Percentiles rank a stretch among this genome's conserved stretches.
Conservation (phyloP, 2,797 vertebrate genomes). For the Rhinichthys osculus region DNA sequence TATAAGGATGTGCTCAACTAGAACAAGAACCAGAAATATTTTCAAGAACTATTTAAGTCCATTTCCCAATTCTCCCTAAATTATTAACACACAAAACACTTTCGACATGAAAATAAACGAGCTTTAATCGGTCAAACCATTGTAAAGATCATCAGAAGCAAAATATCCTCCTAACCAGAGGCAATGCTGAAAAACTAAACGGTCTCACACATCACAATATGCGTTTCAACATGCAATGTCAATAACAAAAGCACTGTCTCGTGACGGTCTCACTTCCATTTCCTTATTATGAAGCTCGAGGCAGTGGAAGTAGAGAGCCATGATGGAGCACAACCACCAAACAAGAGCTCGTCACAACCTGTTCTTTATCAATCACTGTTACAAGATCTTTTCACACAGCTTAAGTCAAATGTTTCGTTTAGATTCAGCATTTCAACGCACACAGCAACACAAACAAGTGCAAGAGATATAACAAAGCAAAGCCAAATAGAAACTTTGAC, state of each 20-base stretch:
- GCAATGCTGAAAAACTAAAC: slow-evolving; percentile 5
- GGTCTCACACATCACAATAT: slow-evolving; percentile 52
- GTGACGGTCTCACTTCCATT: slow-evolving; percentile 82
- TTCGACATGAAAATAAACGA: not conserved
- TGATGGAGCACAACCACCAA: slow-evolving; percentile 55
- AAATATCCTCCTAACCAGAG: not conserved
- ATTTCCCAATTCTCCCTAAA: not conserved
- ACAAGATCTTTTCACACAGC: not conserved
- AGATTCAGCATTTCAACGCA: not conserved
- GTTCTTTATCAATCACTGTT: slow-evolving; percentile 25
- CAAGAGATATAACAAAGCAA: not conserved
- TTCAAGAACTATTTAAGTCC: not conserved
- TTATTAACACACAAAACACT: not conserved
- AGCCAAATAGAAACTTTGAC: not conserved
- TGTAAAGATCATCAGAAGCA: not conserved
- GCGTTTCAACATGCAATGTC: slow-evolving; percentile 70
- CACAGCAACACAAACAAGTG: not conserved
- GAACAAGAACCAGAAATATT: not conserved
- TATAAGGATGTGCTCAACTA: not conserved
- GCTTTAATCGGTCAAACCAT: not conserved
- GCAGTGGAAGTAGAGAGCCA: slow-evolving; percentile 68
- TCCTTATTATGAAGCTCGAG: slow-evolving; percentile 81
- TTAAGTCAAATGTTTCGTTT: not conserved
- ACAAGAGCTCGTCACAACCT: slow-evolving; percentile 23
- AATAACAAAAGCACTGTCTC: slow-evolving; percentile 76